Conservation (phyloP, 2,113 vertebrate genomes). For the Alaudala cheleensis region DNA sequence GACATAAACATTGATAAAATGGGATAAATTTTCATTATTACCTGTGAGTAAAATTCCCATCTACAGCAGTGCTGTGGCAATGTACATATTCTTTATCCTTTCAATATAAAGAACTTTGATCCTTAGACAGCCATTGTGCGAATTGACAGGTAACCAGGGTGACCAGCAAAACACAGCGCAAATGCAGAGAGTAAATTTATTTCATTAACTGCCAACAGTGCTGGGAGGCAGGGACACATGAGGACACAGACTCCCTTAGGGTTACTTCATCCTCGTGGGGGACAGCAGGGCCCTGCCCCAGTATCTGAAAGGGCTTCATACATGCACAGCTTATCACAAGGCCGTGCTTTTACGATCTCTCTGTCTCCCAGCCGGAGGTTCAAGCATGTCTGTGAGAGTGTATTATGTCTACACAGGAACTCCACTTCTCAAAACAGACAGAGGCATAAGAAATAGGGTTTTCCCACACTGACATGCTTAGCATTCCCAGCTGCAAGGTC, state of each 20-base stretch:
- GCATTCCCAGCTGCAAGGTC: neutral
- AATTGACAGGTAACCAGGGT: fast-evolving
- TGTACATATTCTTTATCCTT: neutral
- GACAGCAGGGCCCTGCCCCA: neutral
- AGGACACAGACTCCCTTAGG: neutral
- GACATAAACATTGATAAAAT: neutral
- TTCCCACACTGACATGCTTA: neutral
- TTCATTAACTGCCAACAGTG: neutral
- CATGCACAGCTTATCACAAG: neutral
- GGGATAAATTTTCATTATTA: neutral
- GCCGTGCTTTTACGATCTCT: neutral
- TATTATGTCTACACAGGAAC: neutral
- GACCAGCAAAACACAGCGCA: neutral
- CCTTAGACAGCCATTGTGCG: neutral
- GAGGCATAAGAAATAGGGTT: neutral
- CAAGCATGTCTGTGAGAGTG: neutral
- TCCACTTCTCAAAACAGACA: neutral
- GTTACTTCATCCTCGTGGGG: neutral
- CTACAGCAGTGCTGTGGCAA: neutral
- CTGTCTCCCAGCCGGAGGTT: neutral
- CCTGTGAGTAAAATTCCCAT: neutral
- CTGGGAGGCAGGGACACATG: neutral
- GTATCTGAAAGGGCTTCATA: neutral
- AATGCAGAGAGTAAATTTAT: neutral
- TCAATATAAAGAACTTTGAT: neutral